Evolutionary conservation across 2,113 vertebrate genomes (phyloP).

Genomic region (Rhinogobius similis): DNA sequence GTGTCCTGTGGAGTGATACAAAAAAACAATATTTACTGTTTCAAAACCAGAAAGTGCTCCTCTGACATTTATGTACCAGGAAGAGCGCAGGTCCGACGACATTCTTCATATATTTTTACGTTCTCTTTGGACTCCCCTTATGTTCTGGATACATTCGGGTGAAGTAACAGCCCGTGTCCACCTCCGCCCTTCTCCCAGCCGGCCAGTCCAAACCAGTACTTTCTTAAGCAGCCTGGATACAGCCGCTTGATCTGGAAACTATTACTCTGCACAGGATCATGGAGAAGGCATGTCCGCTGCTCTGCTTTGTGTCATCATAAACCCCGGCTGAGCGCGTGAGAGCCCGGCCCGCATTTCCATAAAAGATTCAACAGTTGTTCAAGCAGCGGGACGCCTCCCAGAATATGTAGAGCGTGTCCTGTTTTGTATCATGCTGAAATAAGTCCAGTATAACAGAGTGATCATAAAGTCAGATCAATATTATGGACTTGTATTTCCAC

Average conservation of each 20-base stretch:
- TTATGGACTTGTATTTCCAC: neutral
- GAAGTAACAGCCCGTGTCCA: constrained; percentile 4
- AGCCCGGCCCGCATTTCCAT: constrained; percentile 28
- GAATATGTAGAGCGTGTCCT: neutral
- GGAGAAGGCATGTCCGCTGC: constrained; percentile 55
- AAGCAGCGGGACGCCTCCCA: constrained; percentile 1
- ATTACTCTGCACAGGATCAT: constrained; percentile 54
- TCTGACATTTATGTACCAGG: no score
- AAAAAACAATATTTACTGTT: no score
- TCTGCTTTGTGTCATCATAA: constrained; percentile 56
- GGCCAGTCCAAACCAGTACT: neutral
- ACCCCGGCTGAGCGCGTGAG: constrained; percentile 39
- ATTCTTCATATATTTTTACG: neutral
- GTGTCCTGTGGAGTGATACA: no score
- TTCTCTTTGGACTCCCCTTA: constrained; percentile 4
- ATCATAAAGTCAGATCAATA: neutral
- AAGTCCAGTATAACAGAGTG: neutral
- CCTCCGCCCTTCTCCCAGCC: neutral
- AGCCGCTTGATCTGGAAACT: constrained; percentile 51
- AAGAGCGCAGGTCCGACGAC: no score
- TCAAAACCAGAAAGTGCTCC: no score
- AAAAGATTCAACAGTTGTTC: constrained; percentile 23
- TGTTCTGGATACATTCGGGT: constrained; percentile 9
- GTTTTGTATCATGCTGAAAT: neutral
- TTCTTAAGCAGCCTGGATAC: neutral